phyloP scores from a whole-genome alignment of 2,113 vertebrate species.

The Galbula dea region DNA sequence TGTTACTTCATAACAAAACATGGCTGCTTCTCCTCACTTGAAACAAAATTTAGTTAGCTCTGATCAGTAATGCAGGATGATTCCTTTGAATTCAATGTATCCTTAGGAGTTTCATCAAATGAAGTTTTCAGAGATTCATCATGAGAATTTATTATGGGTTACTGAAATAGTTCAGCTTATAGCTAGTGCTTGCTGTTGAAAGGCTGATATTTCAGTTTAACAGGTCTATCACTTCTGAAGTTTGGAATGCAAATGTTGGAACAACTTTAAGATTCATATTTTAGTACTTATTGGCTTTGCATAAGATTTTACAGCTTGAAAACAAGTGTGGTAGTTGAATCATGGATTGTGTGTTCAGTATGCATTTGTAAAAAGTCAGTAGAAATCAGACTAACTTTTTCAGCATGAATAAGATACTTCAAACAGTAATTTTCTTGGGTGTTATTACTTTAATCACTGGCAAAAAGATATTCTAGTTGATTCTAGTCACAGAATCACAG shows the following conservation, averaged over 20 bases:
- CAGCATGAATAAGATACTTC: background rate
- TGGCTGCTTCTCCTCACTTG: background rate
- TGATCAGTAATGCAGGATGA: background rate
- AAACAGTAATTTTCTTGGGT: background rate
- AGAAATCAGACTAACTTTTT: background rate
- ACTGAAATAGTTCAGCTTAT: slow-evolving; percentile 3
- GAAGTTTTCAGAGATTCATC: slow-evolving; percentile 4
- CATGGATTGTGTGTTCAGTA: background rate
- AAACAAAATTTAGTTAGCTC: background rate
- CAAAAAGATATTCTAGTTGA: background rate
- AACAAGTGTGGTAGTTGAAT: background rate
- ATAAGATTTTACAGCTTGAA: background rate
- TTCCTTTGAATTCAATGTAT: background rate
- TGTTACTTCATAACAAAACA: background rate
- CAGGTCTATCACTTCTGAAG: slow-evolving; percentile 15
- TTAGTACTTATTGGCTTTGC: background rate
- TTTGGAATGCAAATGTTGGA: background rate
- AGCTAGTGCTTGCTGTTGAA: background rate
- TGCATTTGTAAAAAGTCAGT: background rate
- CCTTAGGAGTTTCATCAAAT: slow-evolving; percentile 26
- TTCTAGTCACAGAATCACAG: no score
- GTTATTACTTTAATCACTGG: background rate
- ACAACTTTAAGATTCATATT: background rate
- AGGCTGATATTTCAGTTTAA: slow-evolving; percentile 45
- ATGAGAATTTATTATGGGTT: background rate